Evolutionary conservation across 1,140 invertebrate genomes (phyloP), one percentile per base, ranked within the genome.

Genomic region (Thaumetopoea pityocampa): DNA sequence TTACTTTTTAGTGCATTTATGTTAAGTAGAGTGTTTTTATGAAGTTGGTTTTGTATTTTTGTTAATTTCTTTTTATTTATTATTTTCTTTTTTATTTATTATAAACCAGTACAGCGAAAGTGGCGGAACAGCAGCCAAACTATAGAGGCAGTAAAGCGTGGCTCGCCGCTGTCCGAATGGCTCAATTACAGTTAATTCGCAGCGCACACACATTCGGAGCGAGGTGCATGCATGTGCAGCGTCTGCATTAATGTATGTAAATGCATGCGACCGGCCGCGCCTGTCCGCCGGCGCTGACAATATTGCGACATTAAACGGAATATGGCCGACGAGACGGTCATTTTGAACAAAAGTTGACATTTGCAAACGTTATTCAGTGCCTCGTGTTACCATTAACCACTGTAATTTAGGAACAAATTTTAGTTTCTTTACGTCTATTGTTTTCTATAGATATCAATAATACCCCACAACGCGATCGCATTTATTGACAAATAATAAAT

Each of bases 101-200:
- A 48, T 34, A 49, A 32, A 49, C 24, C 40, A 37, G 24, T 19
- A 28, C 22, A 49, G 34, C 27, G 40, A 53, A 44, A 64, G 44
- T 51, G 51, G 44, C 32, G 34, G 34, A 33, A 27, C 35, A 60
- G 48, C 42, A 57, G 50, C 38, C 14, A 61, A 57, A 56, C 52
- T 62, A 52, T 29, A 44, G 45, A 69, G 65, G 63, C 68, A 71
- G 48, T 55, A 57, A 56, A 64, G 60, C 64, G 53, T 55, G 50
- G 55, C 52, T 61, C 46, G 64, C 63, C 62, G 55, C 56, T 77
- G 66, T 77, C 65, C 77, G 64, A 84, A 81, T 81, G 76, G 71
- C 77, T 84, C 80, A 84, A 81, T 84, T 78, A 80, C 80, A 80
- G 74, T 81, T 81, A 81, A 83, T 81, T 78, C 71, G 70, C 67